A percentile compares a stretch with the other conserved stretches of the same genome.
phyloP scores from a whole-genome alignment of 2,888 invertebrate genomes.

The Phortica magna region DNA sequence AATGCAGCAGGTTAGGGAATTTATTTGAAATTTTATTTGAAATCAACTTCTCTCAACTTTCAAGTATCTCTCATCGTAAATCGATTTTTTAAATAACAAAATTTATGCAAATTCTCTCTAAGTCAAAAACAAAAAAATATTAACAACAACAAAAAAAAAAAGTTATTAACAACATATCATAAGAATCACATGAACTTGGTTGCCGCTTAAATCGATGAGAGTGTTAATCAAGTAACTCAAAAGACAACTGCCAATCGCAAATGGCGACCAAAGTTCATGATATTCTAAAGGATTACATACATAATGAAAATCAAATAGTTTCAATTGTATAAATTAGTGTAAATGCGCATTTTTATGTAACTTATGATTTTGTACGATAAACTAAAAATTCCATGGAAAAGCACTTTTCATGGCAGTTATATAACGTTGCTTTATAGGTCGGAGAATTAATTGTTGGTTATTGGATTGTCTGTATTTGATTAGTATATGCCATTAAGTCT shows the following conservation, averaged over 20 bases:
- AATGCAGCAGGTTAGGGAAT: slow-evolving; percentile 89
- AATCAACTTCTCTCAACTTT: slow-evolving; percentile 73
- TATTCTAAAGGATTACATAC: background rate
- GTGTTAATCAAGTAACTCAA: background rate
- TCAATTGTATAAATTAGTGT: slow-evolving; percentile 62
- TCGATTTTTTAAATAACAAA: slow-evolving; percentile 35
- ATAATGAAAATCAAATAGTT: slow-evolving; percentile 5
- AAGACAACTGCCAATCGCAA: background rate
- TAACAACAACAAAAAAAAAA: slow-evolving; percentile 34
- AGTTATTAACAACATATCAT: background rate
- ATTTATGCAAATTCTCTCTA: slow-evolving; percentile 67
- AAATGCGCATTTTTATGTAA: slow-evolving; percentile 55
- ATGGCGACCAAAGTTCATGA: background rate
- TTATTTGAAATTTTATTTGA: slow-evolving; percentile 77
- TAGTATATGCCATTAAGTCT: no score
- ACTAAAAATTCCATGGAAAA: background rate
- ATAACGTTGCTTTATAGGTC: slow-evolving; percentile 21
- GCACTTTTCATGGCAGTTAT: background rate
- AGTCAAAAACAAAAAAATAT: slow-evolving; percentile 30
- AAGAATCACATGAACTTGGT: background rate
- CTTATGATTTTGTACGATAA: slow-evolving; percentile 40
- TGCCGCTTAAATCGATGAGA: background rate
- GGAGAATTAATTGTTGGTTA: no score
- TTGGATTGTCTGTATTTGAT: no score
- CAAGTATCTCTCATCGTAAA: slow-evolving; percentile 76